Percentiles rank a stretch among this genome's conserved stretches.
These are phyloP conservation scores for Sorex maritimensis DNA, from an alignment of 2,797 vertebrate species.

Conservation along the genomic window DNA sequence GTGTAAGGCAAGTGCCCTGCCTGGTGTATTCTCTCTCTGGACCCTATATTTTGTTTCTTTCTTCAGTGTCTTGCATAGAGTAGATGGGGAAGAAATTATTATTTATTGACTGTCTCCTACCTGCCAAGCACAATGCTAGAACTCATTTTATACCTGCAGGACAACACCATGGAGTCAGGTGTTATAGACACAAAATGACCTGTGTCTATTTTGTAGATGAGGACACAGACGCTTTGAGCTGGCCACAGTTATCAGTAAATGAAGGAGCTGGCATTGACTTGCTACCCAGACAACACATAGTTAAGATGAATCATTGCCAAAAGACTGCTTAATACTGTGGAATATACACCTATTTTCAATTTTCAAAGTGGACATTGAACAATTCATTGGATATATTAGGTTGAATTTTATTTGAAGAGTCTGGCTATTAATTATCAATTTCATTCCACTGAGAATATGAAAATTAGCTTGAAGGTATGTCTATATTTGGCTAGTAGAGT, in stretches of 20 bases:
- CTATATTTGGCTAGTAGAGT: background rate
- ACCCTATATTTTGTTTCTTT: background rate
- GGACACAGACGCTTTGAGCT: conserved; percentile 9
- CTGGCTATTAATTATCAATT: conserved; percentile 27
- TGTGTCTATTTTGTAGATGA: conserved; percentile 42
- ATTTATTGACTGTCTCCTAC: conserved; percentile 43
- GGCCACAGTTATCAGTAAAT: background rate
- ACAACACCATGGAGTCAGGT: background rate
- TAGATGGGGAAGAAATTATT: background rate
- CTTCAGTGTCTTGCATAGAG: background rate
- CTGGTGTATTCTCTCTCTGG: no score
- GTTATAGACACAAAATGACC: background rate
- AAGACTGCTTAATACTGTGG: background rate
- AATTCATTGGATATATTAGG: conserved; percentile 31
- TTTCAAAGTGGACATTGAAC: conserved; percentile 9
- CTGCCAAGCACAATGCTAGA: background rate
- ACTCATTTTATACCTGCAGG: conserved; percentile 44
- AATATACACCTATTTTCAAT: conserved; percentile 36
- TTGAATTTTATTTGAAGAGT: conserved; percentile 42
- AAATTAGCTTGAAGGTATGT: conserved; percentile 14
- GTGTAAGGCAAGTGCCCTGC: no score
- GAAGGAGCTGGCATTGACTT: conserved; percentile 24
- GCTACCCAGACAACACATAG: background rate
- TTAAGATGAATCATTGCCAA: background rate
- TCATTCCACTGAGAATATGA: conserved; percentile 12